phyloP scores from a whole-genome alignment of 2,113 vertebrate genomes.

The Prunella fulvescens region DNA sequence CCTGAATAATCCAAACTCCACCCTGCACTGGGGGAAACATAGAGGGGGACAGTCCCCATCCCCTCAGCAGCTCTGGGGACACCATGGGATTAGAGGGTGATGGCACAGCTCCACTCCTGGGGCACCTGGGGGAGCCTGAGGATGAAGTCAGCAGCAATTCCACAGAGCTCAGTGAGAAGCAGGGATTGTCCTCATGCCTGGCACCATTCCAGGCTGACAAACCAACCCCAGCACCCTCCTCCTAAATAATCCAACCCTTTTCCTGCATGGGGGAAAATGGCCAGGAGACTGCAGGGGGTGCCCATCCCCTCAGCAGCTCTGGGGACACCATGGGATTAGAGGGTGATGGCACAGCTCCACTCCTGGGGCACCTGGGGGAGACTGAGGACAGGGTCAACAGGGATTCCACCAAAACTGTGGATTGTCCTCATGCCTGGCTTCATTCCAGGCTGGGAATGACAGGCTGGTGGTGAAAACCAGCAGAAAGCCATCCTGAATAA shows the following conservation, averaged over 20 bases:
- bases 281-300: background rate
- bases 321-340: background rate
- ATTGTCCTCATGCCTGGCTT: background rate
- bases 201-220: background rate
- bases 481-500: background rate
- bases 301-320: background rate
- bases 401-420: background rate
- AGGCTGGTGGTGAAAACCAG: background rate
- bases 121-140: background rate
- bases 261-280: background rate
- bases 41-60: background rate
- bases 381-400: background rate
- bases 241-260: background rate
- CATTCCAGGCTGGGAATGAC: background rate
- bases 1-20: background rate
- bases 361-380: background rate
- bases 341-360: background rate
- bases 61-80: constrained; percentile 1
- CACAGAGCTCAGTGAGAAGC: background rate
- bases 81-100: background rate
- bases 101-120: background rate
- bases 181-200: background rate
- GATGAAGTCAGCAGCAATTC: background rate
- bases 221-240: background rate
- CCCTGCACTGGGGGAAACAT: background rate